These are phyloP conservation scores for Hypsopygia costalis DNA, from an alignment of 2,888 invertebrate species.

Conservation along the genomic window DNA sequence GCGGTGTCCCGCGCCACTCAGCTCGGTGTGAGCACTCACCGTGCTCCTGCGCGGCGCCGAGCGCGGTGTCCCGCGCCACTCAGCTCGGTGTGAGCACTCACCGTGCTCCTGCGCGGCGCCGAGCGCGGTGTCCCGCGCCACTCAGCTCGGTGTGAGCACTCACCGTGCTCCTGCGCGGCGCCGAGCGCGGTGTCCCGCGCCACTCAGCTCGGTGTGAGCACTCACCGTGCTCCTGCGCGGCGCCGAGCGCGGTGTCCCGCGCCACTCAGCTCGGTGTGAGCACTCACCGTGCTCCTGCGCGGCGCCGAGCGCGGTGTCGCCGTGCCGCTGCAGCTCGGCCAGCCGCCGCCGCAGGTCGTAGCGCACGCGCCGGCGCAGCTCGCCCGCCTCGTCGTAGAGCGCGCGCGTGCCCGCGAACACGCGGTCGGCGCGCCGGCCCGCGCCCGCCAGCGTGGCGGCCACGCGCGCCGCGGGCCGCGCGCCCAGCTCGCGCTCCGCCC, in stretches of 20 bases:
- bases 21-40: constrained; percentile 80
- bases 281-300: constrained; percentile 84
- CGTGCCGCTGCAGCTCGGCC: constrained; percentile 79
- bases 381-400: constrained; percentile 69
- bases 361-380: constrained; percentile 66
- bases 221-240: constrained; percentile 85
- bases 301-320: constrained; percentile 84
- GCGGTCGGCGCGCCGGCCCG: constrained; percentile 52
- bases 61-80: constrained; percentile 35
- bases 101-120: constrained; percentile 48
- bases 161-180: constrained; percentile 50
- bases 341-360: constrained; percentile 75
- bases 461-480: constrained; percentile 38
- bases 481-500: constrained; percentile 60
- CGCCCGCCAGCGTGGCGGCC: constrained; percentile 25
- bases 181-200: constrained; percentile 69
- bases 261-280: constrained; percentile 71
- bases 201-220: constrained; percentile 67
- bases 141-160: too few species aligned
- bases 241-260: constrained; percentile 86
- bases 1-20: constrained; percentile 33
- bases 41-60: constrained; percentile 76
- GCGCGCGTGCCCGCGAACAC: constrained; percentile 62
- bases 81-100: too few species aligned
- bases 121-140: constrained; percentile 69